Percentiles rank a stretch among this genome's conserved stretches.
Conservation (phyloP, 2,797 vertebrate genomes). For the Pseudocheirus occidentalis region DNA sequence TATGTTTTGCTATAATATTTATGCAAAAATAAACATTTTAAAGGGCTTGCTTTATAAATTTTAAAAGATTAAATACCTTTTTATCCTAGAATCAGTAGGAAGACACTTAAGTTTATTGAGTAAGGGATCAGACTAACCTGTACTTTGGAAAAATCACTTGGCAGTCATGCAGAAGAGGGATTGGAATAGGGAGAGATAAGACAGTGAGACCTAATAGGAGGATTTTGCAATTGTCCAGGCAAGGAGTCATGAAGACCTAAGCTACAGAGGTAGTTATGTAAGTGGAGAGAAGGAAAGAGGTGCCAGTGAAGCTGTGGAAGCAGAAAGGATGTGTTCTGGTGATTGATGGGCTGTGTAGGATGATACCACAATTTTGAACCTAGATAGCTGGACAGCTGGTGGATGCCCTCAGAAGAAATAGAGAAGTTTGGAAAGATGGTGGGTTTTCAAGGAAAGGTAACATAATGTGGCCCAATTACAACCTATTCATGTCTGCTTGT, state of each 20-base stretch:
- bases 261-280: not conserved
- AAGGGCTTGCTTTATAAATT: not conserved
- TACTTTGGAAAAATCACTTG: not conserved
- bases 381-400: not conserved
- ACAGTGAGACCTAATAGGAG: not conserved
- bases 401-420: too few species aligned
- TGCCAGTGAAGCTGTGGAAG: not conserved
- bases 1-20: too few species aligned
- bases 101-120: not conserved
- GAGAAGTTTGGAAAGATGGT: too few species aligned
- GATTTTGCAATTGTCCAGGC: too few species aligned
- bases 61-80: not conserved
- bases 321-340: not conserved
- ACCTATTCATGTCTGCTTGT: too few species aligned
- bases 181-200: not conserved
- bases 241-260: not conserved
- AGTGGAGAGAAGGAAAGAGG: not conserved
- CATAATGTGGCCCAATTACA: too few species aligned
- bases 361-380: not conserved
- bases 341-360: not conserved
- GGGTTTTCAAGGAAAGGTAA: too few species aligned
- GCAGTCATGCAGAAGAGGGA: not conserved
- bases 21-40: not conserved
- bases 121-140: not conserved
- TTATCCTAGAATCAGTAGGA: not conserved